Evolutionary conservation across 1,140 invertebrate genomes (phyloP).

Genomic region (Meloidogyne chitwoodi): DNA sequence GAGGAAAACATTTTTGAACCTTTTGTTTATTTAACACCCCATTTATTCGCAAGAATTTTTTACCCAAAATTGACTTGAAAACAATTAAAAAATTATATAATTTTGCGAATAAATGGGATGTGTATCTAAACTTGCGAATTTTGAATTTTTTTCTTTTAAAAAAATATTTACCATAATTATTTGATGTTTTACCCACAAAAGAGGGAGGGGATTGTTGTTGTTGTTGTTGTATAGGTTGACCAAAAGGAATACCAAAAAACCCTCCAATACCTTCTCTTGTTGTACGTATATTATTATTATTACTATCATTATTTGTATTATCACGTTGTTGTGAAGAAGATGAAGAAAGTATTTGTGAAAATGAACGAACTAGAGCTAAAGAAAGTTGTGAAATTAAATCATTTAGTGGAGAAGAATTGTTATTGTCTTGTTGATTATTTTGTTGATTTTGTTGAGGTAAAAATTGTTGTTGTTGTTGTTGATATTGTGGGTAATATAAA

Average conservation of each 20-base stretch:
- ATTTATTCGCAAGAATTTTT: no score
- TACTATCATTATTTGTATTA: not conserved
- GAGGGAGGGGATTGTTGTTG: not conserved
- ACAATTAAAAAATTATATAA: no score
- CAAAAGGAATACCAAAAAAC: not conserved
- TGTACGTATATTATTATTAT: not conserved
- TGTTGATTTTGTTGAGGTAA: not conserved
- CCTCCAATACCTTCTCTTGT: not conserved
- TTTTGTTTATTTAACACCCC: no score
- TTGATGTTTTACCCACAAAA: not conserved
- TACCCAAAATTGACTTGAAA: no score
- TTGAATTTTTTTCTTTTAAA: not conserved
- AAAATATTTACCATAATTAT: constrained; percentile 5
- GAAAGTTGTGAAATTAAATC: constrained; percentile 16
- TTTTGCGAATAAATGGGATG: no score
- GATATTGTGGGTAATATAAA: no score
- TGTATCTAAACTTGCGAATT: no score
- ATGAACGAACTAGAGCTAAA: constrained; percentile 6
- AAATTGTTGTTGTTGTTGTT: not conserved
- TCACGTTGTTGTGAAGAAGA: no score
- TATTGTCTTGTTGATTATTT: no score
- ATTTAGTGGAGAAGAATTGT: constrained; percentile 4
- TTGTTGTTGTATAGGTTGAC: not conserved
- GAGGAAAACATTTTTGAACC: no score
- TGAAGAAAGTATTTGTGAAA: constrained; percentile 7